Evolutionary conservation across 2,888 invertebrate species (phyloP).

Genomic region (Neocrepidodera transversa): DNA sequence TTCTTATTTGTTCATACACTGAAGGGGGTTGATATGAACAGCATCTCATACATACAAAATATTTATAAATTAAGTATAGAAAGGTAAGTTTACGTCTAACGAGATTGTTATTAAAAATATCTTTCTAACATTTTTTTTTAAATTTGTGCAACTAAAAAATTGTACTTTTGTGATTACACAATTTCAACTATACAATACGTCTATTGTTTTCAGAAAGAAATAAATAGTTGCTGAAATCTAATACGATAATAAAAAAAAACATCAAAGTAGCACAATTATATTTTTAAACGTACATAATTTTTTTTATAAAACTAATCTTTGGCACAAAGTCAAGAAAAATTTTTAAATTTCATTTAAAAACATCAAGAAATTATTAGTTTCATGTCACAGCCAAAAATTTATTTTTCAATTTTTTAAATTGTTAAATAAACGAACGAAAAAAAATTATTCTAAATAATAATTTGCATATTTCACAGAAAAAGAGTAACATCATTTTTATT

Average conservation of each 20-base stretch:
- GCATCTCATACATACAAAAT: constrained; percentile 47
- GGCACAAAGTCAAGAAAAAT: too few relatives aligned
- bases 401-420: constrained; percentile 26
- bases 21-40: constrained; percentile 43
- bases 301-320: too few relatives aligned
- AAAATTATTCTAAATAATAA: too few relatives aligned
- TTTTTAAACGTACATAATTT: too few relatives aligned
- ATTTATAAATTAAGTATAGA: constrained; percentile 40
- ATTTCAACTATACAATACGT: constrained; percentile 39
- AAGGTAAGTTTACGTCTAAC: constrained; percentile 41
- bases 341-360: too few relatives aligned
- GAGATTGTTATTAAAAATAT: constrained; percentile 51
- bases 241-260: too few relatives aligned
- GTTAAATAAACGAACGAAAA: too few relatives aligned
- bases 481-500: too few relatives aligned
- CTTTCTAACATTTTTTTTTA: constrained; percentile 45
- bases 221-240: too few relatives aligned
- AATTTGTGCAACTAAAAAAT: constrained; percentile 55
- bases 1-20: constrained; percentile 46
- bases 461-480: too few relatives aligned
- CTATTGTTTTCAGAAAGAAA: constrained; percentile 29
- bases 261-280: too few relatives aligned
- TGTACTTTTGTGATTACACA: constrained; percentile 51
- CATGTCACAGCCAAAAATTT: constrained; percentile 34
- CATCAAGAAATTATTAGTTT: too few relatives aligned